A percentile compares a stretch with the other conserved stretches of the same genome.
Conservation (phyloP, 2,113 vertebrate species). For the Petrocephalus microphthalmus region DNA sequence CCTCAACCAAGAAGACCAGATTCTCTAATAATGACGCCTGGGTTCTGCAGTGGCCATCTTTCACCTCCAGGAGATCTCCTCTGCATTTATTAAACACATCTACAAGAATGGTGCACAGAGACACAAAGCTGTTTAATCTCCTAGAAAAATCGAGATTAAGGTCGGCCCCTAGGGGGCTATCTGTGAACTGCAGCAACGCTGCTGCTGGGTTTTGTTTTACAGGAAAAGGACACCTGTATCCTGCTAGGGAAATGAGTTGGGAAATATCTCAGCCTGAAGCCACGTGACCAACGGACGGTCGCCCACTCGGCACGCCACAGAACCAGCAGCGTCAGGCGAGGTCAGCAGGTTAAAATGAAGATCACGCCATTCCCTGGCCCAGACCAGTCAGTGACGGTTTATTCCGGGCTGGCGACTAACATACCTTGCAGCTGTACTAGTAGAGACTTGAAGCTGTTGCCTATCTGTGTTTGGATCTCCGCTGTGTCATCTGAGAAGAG, state of each 20-base stretch:
- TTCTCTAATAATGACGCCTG: slow-evolving; percentile 79
- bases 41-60: slow-evolving; percentile 73
- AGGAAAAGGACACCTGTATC: neutral
- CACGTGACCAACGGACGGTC: too few relatives aligned
- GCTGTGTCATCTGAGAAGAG: slow-evolving; percentile 74
- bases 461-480: slow-evolving; percentile 85
- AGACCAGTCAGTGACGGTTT: neutral
- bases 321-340: neutral
- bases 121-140: neutral
- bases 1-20: slow-evolving; percentile 94
- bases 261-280: neutral
- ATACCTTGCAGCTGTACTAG: slow-evolving; percentile 86
- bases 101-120: slow-evolving; percentile 40
- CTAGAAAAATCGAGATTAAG: neutral
- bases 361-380: neutral
- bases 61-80: slow-evolving; percentile 82
- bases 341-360: neutral
- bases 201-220: neutral
- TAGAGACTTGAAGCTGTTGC: slow-evolving; percentile 79
- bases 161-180: neutral
- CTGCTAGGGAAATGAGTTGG: neutral
- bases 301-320: neutral
- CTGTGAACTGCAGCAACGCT: neutral
- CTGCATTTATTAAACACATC: slow-evolving; percentile 84
- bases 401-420: slow-evolving; percentile 11